Evolutionary conservation across 2,797 vertebrate genomes (phyloP), one percentile per base, ranked within the genome.

Genomic region (Chelmon rostratus): DNA sequence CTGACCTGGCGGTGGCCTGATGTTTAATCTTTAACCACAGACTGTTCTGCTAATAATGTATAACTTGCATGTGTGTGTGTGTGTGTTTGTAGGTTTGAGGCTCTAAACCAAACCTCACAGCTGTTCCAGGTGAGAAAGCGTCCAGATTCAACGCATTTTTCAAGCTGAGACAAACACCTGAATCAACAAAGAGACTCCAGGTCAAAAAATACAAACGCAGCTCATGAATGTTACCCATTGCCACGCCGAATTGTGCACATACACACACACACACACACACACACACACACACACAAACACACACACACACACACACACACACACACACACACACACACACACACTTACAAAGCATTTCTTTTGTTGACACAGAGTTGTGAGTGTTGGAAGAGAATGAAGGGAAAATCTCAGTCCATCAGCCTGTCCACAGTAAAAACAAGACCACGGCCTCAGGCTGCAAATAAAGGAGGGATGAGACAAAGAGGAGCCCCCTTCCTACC

Each of bases 391-490:
- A 73, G 61, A 76, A 72, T 58, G 42, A 86, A 81, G 62, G 67
- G 38, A 57, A 76, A 80, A 47, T 69, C 65, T 84, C 46, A 37
- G 65, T 78, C 66, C 59, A 57, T 62, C 61, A 44, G 57, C 49
- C 46, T 37, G 31, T 76, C 62, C 59, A 52, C 68, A 84, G 86
- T 72, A 73, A 89, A 86, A 87, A 85, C 85, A 86, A 72, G 70
- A 74, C 54, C 68, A 68, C 0, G 0, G 81, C 85, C 91, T 82
- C 68, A 1, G 87, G 88, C 90, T 73, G 81, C 84, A 88, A 91
- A 89, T 91, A 88, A 86, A 87, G 70, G 62, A 85, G 67, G 82
- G 85, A 90, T 86, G 84, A 91, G 83, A 91, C 83, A 85, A 81
- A 88, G 80, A 79, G 77, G 80, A 87, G 76, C 80, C 81, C 67